Percentiles rank a stretch among this genome's conserved stretches.
Conservation (phyloP, 2,797 vertebrate genomes). For the Lepus oiostolus region DNA sequence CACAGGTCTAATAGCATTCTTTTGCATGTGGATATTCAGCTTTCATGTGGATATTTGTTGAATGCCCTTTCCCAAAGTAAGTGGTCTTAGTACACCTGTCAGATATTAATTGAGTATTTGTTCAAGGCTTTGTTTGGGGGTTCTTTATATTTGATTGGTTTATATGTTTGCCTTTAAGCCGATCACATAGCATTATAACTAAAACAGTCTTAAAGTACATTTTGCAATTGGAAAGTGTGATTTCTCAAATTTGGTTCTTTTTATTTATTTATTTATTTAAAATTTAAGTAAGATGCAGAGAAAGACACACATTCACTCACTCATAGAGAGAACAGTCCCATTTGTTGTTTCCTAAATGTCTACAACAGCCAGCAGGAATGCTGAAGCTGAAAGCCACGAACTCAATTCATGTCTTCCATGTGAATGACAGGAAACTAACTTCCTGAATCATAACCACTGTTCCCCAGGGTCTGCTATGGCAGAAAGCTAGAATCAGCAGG, state of each 20-base stretch:
- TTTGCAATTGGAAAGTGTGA: background rate
- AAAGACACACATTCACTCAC: too few relatives aligned
- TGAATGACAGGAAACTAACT: too few relatives aligned
- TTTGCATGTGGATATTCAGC: background rate
- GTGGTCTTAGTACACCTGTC: background rate
- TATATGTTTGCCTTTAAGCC: background rate
- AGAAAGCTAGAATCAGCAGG: too few relatives aligned
- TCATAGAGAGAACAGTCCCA: too few relatives aligned
- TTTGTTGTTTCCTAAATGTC: too few relatives aligned
- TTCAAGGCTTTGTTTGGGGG: background rate
- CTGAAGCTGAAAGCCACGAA: too few relatives aligned
- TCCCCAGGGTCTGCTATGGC: too few relatives aligned
- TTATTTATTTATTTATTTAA: too few relatives aligned
- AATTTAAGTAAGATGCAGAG: too few relatives aligned
- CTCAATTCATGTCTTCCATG: too few relatives aligned
- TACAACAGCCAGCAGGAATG: too few relatives aligned
- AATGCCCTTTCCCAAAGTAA: background rate
- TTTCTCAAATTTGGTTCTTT: background rate
- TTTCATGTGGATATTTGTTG: background rate
- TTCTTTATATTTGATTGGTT: background rate
- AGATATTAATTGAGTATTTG: background rate
- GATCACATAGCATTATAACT: background rate
- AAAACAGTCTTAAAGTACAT: background rate
- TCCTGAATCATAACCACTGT: too few relatives aligned
- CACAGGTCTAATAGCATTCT: background rate